phyloP scores from a whole-genome alignment of 2,113 vertebrate genomes.

The Ophiodon elongatus region DNA sequence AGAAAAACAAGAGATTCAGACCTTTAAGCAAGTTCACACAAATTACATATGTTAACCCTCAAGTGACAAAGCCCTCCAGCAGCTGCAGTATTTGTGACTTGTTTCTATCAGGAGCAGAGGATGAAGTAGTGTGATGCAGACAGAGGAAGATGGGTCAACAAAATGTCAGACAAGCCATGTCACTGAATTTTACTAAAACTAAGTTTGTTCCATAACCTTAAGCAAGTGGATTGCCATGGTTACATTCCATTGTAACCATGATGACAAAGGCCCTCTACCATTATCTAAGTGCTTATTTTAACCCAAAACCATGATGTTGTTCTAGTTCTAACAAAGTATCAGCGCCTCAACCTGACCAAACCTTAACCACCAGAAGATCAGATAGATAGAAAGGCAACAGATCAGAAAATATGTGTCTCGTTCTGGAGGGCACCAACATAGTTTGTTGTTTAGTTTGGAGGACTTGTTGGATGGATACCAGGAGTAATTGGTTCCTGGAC shows the following conservation, averaged over 20 bases:
- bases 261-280: no score
- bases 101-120: background rate
- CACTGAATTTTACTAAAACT: no score
- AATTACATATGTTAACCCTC: no score
- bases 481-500: no score
- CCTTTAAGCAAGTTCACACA: background rate
- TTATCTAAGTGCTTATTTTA: background rate
- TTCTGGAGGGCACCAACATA: background rate
- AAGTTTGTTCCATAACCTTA: no score
- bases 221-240: no score
- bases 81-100: no score
- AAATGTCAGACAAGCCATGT: background rate
- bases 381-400: background rate
- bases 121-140: background rate
- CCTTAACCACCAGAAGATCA: background rate
- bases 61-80: no score
- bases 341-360: background rate
- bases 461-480: background rate
- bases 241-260: no score
- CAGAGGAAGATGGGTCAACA: background rate
- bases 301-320: background rate
- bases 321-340: background rate
- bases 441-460: background rate
- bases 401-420: background rate
- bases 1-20: background rate